Conservation (phyloP, 2,797 vertebrate species). For the Macrochelys suwanniensis region DNA sequence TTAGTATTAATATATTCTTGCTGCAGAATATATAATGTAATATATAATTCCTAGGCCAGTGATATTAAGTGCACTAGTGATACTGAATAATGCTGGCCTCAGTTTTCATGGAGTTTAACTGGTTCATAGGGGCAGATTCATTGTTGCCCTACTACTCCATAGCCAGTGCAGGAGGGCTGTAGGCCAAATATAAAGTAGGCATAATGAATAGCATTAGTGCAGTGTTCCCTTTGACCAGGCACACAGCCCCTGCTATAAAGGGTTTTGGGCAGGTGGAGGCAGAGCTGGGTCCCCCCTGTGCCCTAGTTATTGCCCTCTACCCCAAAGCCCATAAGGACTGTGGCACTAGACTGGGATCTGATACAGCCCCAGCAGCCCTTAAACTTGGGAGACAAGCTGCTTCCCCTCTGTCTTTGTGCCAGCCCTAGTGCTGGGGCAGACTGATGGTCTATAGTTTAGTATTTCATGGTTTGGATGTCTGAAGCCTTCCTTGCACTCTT, state of each 20-base stretch:
- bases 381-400: neutral
- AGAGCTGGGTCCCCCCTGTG: neutral
- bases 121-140: neutral
- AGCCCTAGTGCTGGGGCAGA: neutral
- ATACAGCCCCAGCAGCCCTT: neutral
- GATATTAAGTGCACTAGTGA: neutral
- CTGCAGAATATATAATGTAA: neutral
- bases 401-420: neutral
- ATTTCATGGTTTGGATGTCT: neutral
- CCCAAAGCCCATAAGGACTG: neutral
- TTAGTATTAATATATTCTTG: neutral
- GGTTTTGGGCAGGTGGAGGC: neutral
- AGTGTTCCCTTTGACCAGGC: neutral
- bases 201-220: neutral
- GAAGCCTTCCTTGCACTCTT: neutral
- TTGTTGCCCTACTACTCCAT: neutral
- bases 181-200: neutral
- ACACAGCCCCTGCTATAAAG: neutral
- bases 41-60: accelerated
- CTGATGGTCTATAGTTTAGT: neutral
- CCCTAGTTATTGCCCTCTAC: neutral
- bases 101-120: neutral
- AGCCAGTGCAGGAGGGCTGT: neutral
- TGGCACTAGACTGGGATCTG: neutral
- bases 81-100: neutral